A percentile compares a stretch with the other conserved stretches of the same genome.
These are phyloP conservation scores for Drosophila pruinosa DNA, from an alignment of 1,140 invertebrate genomes.

Conservation along the genomic window DNA sequence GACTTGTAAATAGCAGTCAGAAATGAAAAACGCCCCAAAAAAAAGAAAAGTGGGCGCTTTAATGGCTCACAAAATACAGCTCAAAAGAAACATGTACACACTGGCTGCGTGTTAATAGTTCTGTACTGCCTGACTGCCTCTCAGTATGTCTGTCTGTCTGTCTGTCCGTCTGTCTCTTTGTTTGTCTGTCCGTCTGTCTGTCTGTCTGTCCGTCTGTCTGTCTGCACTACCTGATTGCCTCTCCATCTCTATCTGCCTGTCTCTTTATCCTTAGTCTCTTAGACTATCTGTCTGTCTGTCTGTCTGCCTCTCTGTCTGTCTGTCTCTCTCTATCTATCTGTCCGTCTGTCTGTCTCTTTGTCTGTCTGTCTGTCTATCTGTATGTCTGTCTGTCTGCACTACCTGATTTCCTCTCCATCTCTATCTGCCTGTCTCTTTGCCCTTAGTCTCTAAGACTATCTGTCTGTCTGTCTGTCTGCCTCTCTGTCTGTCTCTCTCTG, in stretches of 20 bases:
- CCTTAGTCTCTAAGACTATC: no score
- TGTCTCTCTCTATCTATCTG: background rate
- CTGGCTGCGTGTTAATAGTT: constrained; percentile 4
- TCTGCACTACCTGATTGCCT: no score
- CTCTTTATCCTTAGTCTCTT: no score
- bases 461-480: background rate
- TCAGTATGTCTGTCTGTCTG: no score
- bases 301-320: background rate
- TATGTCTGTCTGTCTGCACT: no score
- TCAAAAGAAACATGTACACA: background rate
- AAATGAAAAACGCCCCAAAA: constrained; percentile 1
- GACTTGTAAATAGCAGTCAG: constrained; percentile 22
- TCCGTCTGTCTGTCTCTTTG: background rate
- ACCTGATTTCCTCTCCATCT: no score
- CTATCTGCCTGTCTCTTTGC: no score
- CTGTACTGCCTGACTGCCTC: background rate
- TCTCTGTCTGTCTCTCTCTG: background rate
- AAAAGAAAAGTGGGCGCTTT: constrained; percentile 10
- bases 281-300: no score
- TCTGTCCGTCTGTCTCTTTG: no score
- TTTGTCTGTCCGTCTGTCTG: no score
- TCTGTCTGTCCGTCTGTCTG: background rate
- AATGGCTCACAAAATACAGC: constrained; percentile 8
- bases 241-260: background rate
- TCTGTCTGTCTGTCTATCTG: no score